Conservation (phyloP, 2,113 vertebrate genomes). For the Megaceryle torquata region DNA sequence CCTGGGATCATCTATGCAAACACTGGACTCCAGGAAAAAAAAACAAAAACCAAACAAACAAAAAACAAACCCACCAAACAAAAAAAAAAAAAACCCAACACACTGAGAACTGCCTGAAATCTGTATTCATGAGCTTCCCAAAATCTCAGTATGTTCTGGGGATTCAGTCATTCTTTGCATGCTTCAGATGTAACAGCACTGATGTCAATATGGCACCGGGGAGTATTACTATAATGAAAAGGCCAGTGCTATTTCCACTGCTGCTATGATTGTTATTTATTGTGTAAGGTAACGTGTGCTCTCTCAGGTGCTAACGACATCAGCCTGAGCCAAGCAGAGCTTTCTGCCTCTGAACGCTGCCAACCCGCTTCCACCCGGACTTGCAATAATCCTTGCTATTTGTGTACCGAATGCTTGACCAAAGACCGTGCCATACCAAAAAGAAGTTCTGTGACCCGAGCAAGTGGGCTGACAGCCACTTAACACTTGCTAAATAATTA, state of each 20-base stretch:
- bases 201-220: not conserved
- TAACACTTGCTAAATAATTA: conserved; percentile 12
- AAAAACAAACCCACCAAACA: too few species aligned
- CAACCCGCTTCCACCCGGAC: not conserved
- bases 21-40: not conserved
- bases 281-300: not conserved
- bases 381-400: conserved; percentile 12
- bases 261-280: not conserved
- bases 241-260: not conserved
- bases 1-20: conserved; percentile 2
- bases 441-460: not conserved
- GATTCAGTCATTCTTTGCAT: not conserved
- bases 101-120: not conserved
- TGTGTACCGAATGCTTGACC: not conserved
- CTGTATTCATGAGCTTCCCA: not conserved
- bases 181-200: not conserved
- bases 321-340: not conserved
- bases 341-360: not conserved
- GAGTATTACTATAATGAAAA: not conserved
- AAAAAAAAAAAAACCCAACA: not conserved
- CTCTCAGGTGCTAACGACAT: conserved; percentile 14
- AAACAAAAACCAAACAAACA: not conserved
- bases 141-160: not conserved
- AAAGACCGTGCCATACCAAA: not conserved
- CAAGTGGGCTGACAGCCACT: conserved; percentile 8